These are phyloP conservation scores for Adoxophyes honmai DNA, from an alignment of 1,140 invertebrate species.

Conservation along the genomic window DNA sequence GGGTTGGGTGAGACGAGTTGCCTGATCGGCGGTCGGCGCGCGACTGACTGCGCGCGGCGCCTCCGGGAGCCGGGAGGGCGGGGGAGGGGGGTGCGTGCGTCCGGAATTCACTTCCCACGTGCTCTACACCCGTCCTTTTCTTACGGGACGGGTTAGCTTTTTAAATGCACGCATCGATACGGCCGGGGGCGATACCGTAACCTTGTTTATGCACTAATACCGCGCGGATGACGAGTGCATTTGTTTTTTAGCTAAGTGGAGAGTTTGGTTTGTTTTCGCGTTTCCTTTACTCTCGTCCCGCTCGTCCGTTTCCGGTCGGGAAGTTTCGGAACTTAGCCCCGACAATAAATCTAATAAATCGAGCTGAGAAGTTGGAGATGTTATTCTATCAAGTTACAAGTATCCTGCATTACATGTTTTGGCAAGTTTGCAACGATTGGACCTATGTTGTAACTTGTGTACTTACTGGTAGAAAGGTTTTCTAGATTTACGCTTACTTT, in stretches of 20 bases:
- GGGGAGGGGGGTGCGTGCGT: constrained; percentile 66
- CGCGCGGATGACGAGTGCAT: constrained; percentile 54
- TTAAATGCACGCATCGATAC: constrained; percentile 70
- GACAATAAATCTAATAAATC: constrained; percentile 16
- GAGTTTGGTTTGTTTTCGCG: constrained; percentile 33
- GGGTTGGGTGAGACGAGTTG: constrained; percentile 35
- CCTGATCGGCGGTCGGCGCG: constrained; percentile 64
- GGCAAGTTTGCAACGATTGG: background rate
- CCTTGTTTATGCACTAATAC: constrained; percentile 70
- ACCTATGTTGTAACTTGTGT: too few relatives aligned
- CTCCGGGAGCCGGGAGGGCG: constrained; percentile 29
- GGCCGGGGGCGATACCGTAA: constrained; percentile 53
- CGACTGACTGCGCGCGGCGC: constrained; percentile 68
- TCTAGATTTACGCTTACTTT: too few relatives aligned
- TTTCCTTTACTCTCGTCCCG: constrained; percentile 33
- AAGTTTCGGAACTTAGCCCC: constrained; percentile 4
- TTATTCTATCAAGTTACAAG: constrained; percentile 2
- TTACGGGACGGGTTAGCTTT: constrained; percentile 72
- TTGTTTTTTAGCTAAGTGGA: constrained; percentile 53
- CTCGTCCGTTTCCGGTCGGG: constrained; percentile 26
- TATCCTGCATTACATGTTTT: constrained; percentile 2
- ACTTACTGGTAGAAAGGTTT: too few relatives aligned
- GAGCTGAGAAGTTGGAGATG: constrained; percentile 10
- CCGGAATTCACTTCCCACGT: constrained; percentile 74
- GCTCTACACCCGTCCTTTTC: constrained; percentile 62